phyloP scores from a whole-genome alignment of 2,113 vertebrate species.

The Gnathochromis pfefferi region DNA sequence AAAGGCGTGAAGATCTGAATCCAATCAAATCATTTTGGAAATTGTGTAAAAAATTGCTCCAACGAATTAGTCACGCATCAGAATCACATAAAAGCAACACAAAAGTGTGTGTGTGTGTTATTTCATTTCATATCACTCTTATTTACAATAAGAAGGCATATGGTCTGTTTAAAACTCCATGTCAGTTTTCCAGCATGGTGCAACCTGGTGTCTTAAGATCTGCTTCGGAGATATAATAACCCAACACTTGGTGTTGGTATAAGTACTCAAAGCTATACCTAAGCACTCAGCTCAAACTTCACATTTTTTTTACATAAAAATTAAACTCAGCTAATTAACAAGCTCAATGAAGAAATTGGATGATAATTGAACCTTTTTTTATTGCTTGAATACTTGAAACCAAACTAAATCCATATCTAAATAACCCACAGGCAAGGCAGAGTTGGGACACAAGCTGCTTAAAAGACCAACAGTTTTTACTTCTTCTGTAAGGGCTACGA shows the following conservation, averaged over 20 bases:
- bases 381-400: constrained; percentile 10
- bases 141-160: not conserved
- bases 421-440: constrained; percentile 17
- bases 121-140: not conserved
- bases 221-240: not conserved
- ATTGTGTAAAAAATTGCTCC: not conserved
- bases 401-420: constrained; percentile 11
- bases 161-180: not conserved
- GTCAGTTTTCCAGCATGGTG: not conserved
- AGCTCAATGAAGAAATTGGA: not conserved
- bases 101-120: not conserved
- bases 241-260: not conserved
- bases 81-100: not conserved
- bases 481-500: constrained; percentile 32
- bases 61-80: not conserved
- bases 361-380: not conserved
- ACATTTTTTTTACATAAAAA: not conserved
- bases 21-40: not conserved
- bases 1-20: not conserved
- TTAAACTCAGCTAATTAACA: constrained; percentile 46
- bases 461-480: constrained; percentile 35
- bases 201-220: not conserved
- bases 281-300: not conserved
- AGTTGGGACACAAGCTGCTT: constrained; percentile 4
- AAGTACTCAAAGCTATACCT: not conserved